These are phyloP conservation scores for Buteo buteo DNA, from an alignment of 2,113 vertebrate species.

Conservation along the genomic window DNA sequence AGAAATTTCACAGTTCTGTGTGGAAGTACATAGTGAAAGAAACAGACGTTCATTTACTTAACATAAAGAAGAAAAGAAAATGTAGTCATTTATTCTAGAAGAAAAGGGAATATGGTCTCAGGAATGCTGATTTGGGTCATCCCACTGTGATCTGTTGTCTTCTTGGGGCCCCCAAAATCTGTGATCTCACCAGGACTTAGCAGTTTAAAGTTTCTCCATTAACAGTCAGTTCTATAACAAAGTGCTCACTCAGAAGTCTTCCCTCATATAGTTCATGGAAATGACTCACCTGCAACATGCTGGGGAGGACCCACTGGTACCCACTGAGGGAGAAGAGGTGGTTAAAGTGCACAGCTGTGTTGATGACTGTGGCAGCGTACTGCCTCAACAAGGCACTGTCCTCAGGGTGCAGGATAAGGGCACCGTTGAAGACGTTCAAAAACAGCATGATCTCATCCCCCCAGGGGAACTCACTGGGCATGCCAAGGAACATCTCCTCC, in stretches of 20 bases:
- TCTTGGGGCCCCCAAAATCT: neutral
- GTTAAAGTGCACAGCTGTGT: conserved; percentile 97
- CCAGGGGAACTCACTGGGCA: conserved; percentile 99
- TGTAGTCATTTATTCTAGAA: neutral
- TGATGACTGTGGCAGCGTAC: conserved; percentile 95
- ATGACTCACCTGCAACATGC: conserved; percentile 89
- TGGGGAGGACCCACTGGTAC: conserved; percentile 98
- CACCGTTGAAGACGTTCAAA: conserved; percentile 95
- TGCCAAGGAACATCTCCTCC: conserved; percentile 98
- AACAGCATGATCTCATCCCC: conserved; percentile 99
- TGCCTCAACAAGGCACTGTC: conserved; percentile 95
- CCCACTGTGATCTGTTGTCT: neutral
- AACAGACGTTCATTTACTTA: neutral
- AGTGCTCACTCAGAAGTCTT: rapidly evolving
- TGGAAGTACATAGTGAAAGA: neutral
- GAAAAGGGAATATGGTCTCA: neutral
- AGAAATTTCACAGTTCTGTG: neutral
- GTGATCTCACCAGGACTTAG: neutral
- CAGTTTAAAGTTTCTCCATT: neutral
- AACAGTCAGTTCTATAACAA: neutral
- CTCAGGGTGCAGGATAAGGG: conserved; percentile 93
- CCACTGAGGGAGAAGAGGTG: conserved; percentile 98
- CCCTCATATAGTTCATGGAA: rapidly evolving
- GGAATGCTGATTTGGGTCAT: neutral
- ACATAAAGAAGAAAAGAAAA: neutral